Percentiles rank a stretch among this genome's conserved stretches.
Conservation (phyloP, 2,888 invertebrate genomes). For the Norana najaformis region DNA sequence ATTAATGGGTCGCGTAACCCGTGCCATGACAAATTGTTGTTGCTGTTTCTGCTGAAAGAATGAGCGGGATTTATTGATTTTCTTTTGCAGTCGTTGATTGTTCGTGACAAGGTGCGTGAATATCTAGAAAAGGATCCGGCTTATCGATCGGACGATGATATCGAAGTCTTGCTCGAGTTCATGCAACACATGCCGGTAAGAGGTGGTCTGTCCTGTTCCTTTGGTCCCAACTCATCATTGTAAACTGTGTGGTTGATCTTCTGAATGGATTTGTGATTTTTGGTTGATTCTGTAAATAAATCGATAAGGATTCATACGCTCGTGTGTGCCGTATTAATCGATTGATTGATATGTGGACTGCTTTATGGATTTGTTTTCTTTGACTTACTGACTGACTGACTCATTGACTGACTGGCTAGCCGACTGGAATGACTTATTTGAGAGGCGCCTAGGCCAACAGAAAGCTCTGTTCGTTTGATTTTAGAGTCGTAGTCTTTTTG, state of each 20-base stretch:
- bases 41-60: not conserved
- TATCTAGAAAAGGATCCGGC: conserved; percentile 96
- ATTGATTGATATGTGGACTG: too few species aligned
- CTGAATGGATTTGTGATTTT: not conserved
- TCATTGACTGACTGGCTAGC: too few species aligned
- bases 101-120: conserved; percentile 90
- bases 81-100: conserved; percentile 53
- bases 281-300: too few species aligned
- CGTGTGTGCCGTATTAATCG: too few species aligned
- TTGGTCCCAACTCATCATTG: not conserved
- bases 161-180: conserved; percentile 91
- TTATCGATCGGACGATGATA: conserved; percentile 91
- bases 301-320: too few species aligned
- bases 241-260: not conserved
- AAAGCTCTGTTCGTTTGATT: too few species aligned
- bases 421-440: too few species aligned
- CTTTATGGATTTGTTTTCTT: too few species aligned
- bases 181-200: conserved; percentile 82
- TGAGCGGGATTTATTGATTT: not conserved
- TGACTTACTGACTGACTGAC: too few species aligned
- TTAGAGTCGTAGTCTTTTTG: too few species aligned
- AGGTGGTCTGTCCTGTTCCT: not conserved
- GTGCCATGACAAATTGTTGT: not conserved
- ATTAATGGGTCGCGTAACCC: not conserved
- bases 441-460: too few species aligned